Base-by-base conservation (phyloP, 2,797 vertebrate species). In the Ambastaia sidthimunki region DNA sequence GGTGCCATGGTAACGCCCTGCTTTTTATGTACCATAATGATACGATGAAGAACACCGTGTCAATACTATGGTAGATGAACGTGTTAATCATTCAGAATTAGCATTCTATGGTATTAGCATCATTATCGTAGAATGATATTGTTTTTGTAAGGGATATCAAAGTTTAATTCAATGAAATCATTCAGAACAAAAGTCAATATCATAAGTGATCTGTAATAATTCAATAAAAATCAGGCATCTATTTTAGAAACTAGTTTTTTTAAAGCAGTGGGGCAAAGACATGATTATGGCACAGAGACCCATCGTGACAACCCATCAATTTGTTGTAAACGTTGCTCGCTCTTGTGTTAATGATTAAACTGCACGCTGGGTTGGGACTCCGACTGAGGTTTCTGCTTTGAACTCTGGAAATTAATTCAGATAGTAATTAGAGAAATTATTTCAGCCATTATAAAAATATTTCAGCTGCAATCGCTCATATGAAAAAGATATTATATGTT, bases 391-490 rank as follows among this genome's bases (percentile, higher is more conserved):
- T 73, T 48, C 55, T 2, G 16, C 21, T 28, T 60, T 10, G 28
- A 28, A 60, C 19, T 59, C 19, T 72, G 34, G 34, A 72, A 59
- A 72, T 72, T 11, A 57, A 28, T 73, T 47, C 21, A 13, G 71
- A 73, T 25, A n/a, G 37, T 50, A 60, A 60, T 60, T 60, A 60
- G 25, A 60, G 57, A 60, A 25, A 60, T 60, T 28, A 28, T 59
- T 59, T 60, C 15, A 60, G 21, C 28, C 15, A 15, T 60, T 59
- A 13, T 59, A 25, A 37, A 37, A 37, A 37, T 15, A 59, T 25
- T 59, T 25, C 18, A 25, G 21, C 19, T 23, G 19, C 21, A 23
- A 2, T 59, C 55, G 13, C 19, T 18, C 19, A 23, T 59, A 19
- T 25, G 21, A 59, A 23, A 59, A 59, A 25, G 4, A 25, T 13